Evolutionary conservation across 2,113 vertebrate species (phyloP), one percentile per base, ranked within the genome.

Genomic region (Pomatorhinus ruficollis): DNA sequence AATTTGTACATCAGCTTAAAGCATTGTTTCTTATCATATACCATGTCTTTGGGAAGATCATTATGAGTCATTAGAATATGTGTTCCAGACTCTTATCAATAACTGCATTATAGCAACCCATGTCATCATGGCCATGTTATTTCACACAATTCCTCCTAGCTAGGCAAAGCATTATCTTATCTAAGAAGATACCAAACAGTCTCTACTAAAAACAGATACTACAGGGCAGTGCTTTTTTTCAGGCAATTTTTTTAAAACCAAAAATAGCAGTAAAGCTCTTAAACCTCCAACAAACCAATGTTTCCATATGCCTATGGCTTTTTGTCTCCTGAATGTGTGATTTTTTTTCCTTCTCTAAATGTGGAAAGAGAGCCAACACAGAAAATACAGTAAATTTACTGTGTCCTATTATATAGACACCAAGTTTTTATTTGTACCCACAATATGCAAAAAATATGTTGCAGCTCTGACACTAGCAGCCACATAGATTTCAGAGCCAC

Each of bases 81-180:
- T 64, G 35, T 64, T 89, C 95, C 95, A 89, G 37, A 64, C 65
- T 78, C n/a, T 68, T 79, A 82, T 75, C 83, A 77, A 88, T 77
- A 95, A 65, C 60, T 63, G 39, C n/a, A 18, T 65, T 90, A 28
- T 74, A 83, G 42, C 30, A 76, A 18, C 19, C 74, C 24, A 28
- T 81, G 86, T 89, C 71, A 89, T 92, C 88, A 83, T 75, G 44
- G 30, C 76, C 44, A 12, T 63, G 53, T 56, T 93, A 95, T 90
- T 88, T 93, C 69, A 95, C 64, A 87, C 70, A 89, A 74, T 83
- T 93, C 40, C 44, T 37, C 18, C 19, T 37, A 49, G 45, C 60
- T 68, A 92, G n/a, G 27, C 56, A 94, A 80, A 88, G 31, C 19
- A 49, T 59, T 92, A 69, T 84, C 77, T 95, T 97, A 95, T 83